Percentiles rank a stretch among this genome's conserved stretches.
These are phyloP conservation scores for Tricholaema leucomelas DNA, from an alignment of 2,113 vertebrate species.

Conservation along the genomic window DNA sequence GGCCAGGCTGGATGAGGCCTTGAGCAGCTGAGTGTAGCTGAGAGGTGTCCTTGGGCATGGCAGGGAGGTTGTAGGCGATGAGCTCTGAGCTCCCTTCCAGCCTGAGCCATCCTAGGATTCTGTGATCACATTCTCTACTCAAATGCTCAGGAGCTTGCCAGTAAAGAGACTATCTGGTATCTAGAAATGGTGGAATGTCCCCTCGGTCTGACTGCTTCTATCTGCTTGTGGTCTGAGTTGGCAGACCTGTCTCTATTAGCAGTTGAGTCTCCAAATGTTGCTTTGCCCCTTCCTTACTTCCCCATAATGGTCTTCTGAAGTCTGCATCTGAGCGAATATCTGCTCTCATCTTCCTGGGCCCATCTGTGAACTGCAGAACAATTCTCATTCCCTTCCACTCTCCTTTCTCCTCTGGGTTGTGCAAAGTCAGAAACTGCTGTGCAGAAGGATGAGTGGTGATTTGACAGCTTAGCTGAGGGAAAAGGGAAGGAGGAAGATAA, in stretches of 20 bases:
- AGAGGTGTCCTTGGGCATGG: no score
- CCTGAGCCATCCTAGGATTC: no score
- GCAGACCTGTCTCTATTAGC: background rate
- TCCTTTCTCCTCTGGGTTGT: background rate
- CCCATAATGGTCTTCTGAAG: background rate
- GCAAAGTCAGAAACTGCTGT: background rate
- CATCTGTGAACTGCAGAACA: background rate
- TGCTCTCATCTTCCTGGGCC: background rate
- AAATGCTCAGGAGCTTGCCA: background rate
- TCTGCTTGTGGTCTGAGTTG: background rate
- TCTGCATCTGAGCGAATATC: background rate
- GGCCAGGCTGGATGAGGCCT: no score
- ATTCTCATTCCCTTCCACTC: background rate
- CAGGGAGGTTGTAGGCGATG: no score
- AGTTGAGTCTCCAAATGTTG: background rate
- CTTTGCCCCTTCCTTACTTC: background rate
- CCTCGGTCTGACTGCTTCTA: background rate
- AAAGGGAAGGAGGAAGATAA: slow-evolving; percentile 1
- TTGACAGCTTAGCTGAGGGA: background rate
- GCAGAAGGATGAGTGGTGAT: background rate
- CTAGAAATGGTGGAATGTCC: background rate
- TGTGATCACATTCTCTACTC: background rate
- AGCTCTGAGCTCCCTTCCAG: no score
- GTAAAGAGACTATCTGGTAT: background rate
- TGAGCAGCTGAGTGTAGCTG: no score